Base-by-base conservation (phyloP, 2,113 vertebrate species). In the Calonectris borealis region DNA sequence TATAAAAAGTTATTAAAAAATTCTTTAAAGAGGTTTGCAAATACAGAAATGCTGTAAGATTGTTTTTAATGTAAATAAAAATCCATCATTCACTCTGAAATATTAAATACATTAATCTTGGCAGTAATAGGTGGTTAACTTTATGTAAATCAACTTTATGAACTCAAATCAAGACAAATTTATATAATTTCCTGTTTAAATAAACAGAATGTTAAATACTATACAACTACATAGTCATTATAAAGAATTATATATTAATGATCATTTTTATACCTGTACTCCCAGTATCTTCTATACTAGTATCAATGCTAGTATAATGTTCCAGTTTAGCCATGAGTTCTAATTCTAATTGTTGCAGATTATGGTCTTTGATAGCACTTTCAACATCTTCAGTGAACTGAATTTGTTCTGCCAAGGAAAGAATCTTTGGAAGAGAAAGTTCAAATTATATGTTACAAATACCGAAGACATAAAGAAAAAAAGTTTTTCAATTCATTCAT, bases 351-450 rank as follows among this genome's bases (percentile, higher is more conserved):
- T 99, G 98, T 84, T 98, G 99, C 83, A 99, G 98, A 88, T 85
- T 98, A 70, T 98, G 98, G 14, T 97, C 97, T 93, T 97, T 98
- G 65, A 99, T 98, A 77, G 99, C 98, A 93, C 66, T 98, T 98
- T 99, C 99, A 95, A 99, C 98, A 94, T 99, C 99, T 97, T 99
- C 99, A 54, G 99, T 99, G 88, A 99, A 99, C 87, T 99, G 99
- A 97, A 99, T 99, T 98, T 99, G 99, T 81, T 99, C 99, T 64
- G 99, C 99, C 95, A 99, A 97, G 87, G 98, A 99, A 49, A 99
- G 96, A 97, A 99, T 98, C 99, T 99, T 95, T 71, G 76, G 44
- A 97, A 93, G 18, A 96, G 32, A 36, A 70, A 96, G n/a, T 83
- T 88, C 22, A 94, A 88, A 54, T 86, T 82, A 62, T 9, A 62